A percentile compares a stretch with the other conserved stretches of the same genome.
phyloP scores from a whole-genome alignment of 1,140 invertebrate species.

The Drosophila kurseongensis region DNA sequence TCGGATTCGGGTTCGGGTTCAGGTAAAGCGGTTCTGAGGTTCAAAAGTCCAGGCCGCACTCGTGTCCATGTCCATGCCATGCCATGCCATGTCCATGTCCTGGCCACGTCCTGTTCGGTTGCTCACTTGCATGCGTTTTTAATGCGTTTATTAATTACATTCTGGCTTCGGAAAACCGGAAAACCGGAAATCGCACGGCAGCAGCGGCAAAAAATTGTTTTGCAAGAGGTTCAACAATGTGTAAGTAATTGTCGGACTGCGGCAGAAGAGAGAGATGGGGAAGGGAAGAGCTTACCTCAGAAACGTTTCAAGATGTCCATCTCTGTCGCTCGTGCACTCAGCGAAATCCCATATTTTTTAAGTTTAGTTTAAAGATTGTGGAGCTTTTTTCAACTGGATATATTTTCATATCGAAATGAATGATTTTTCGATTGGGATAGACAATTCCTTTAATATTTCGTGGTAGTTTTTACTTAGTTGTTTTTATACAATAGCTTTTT shows the following conservation, averaged over 20 bases:
- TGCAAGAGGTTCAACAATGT: constrained; percentile 71
- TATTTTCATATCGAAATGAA: too few relatives aligned
- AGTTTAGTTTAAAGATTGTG: too few relatives aligned
- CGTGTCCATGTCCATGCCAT: too few relatives aligned
- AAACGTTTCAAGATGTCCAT: constrained; percentile 50
- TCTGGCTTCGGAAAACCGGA: constrained; percentile 23
- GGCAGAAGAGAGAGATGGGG: constrained; percentile 4
- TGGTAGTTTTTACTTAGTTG: too few relatives aligned
- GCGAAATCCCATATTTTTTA: background rate
- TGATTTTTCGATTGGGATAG: too few relatives aligned
- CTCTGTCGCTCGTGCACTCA: constrained; percentile 20
- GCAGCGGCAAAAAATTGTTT: constrained; percentile 56
- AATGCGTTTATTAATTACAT: constrained; percentile 83
- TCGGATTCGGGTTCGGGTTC: background rate
- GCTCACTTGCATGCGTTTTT: constrained; percentile 77
- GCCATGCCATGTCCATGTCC: constrained; percentile 21
- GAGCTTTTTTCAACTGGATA: too few relatives aligned
- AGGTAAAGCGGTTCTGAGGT: background rate
- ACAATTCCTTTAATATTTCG: too few relatives aligned
- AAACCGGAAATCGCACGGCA: constrained; percentile 53
- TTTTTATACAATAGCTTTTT: too few relatives aligned
- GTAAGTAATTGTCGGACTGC: constrained; percentile 64
- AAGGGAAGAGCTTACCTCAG: constrained; percentile 18
- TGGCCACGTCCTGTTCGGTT: constrained; percentile 33
- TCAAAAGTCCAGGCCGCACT: background rate